A percentile compares a stretch with the other conserved stretches of the same genome.
phyloP scores from a whole-genome alignment of 2,888 invertebrate genomes.

The Brenthis hecate region DNA sequence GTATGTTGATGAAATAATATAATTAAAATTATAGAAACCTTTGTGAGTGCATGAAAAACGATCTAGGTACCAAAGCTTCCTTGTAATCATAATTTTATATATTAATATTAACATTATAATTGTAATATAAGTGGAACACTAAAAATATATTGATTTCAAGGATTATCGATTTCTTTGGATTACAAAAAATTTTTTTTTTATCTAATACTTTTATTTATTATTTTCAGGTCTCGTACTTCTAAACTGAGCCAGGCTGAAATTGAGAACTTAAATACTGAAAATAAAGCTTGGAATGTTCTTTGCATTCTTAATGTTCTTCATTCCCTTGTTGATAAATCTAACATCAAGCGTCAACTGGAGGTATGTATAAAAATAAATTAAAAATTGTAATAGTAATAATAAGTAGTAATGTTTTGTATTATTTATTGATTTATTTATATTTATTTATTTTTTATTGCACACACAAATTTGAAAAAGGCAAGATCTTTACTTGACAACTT shows the following conservation, averaged over 20 bases:
- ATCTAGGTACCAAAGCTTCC: no score
- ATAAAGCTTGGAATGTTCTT: conserved; percentile 98
- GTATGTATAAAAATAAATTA: conserved; percentile 68
- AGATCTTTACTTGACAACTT: no score
- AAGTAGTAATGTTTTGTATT: no score
- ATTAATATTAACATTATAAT: no score
- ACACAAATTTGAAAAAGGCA: no score
- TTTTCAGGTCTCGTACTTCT: conserved; percentile 81
- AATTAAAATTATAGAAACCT: no score
- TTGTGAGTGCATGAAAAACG: no score
- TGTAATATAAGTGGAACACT: background rate
- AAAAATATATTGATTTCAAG: background rate
- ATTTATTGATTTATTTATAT: no score
- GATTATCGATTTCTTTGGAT: background rate
- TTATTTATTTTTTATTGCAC: no score
- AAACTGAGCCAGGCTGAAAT: conserved; percentile 92
- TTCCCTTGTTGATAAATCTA: conserved; percentile 98
- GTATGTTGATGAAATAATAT: no score
- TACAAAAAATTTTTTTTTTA: background rate
- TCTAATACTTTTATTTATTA: background rate
- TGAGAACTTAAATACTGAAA: conserved; percentile 88
- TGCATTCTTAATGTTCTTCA: conserved; percentile 98
- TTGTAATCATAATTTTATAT: no score
- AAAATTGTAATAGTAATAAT: no score
- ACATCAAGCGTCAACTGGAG: conserved; percentile 98